These are phyloP conservation scores for Tenualosa ilisha DNA, from an alignment of 2,797 vertebrate species.

Conservation along the genomic window DNA sequence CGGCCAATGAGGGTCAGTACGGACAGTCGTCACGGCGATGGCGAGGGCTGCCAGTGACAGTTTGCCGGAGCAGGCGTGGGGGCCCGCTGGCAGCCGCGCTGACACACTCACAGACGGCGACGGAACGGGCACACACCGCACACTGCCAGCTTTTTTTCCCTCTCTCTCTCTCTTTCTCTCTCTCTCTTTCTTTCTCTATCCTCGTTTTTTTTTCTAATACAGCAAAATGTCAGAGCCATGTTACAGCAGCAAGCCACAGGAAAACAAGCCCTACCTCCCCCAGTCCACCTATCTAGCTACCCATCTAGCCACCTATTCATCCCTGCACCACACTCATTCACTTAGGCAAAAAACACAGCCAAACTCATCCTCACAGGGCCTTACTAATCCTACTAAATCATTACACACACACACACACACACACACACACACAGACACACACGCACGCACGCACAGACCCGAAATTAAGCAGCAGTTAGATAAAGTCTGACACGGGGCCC, in stretches of 20 bases:
- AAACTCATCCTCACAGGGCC: slow-evolving; percentile 64
- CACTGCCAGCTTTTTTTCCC: slow-evolving; percentile 45
- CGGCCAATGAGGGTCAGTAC: slow-evolving; percentile 72
- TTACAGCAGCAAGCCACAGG: slow-evolving; percentile 53
- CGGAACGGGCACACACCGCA: slow-evolving; percentile 58
- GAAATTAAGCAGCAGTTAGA: slow-evolving; percentile 43
- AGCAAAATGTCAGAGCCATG: slow-evolving; percentile 57
- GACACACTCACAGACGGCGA: slow-evolving; percentile 51
- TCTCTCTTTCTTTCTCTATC: not conserved
- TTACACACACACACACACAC: slow-evolving; percentile 25
- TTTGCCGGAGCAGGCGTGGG: slow-evolving; percentile 65
- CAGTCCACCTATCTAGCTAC: not conserved
- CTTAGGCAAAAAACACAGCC: slow-evolving; percentile 53
- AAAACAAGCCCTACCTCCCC: slow-evolving; percentile 45
- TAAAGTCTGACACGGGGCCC: slow-evolving; percentile 54
- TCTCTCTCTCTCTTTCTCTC: not conserved
- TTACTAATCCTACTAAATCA: slow-evolving; percentile 53
- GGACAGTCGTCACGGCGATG: slow-evolving; percentile 62
- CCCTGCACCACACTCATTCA: slow-evolving; percentile 54
- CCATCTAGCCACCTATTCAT: not conserved
- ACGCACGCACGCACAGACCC: slow-evolving; percentile 17
- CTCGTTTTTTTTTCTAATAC: slow-evolving; percentile 28
- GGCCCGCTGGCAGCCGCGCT: slow-evolving; percentile 61
- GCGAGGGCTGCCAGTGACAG: slow-evolving; percentile 70
- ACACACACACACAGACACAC: slow-evolving; percentile 9